Percentiles rank a stretch among this genome's conserved stretches.
phyloP scores from a whole-genome alignment of 2,888 invertebrate species.

The Eueremaeus valkanovi region DNA sequence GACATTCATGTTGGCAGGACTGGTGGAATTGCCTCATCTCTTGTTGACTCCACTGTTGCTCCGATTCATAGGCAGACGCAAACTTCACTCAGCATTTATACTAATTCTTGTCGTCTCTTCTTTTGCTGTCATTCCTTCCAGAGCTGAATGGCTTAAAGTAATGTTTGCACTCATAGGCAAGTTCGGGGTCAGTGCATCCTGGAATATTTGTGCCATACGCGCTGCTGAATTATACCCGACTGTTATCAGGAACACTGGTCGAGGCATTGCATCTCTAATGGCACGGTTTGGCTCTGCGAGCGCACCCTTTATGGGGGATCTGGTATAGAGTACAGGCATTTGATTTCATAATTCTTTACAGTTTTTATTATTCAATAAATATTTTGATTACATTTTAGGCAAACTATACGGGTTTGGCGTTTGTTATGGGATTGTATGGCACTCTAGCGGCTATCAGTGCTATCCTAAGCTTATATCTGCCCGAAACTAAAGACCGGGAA shows the following conservation, averaged over 20 bases:
- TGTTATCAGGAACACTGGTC: conserved; percentile 29
- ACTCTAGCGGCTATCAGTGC: conserved; percentile 29
- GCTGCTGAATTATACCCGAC: conserved; percentile 41
- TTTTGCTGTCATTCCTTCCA: conserved; percentile 6
- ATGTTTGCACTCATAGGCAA: conserved; percentile 39
- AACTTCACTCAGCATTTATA: conserved; percentile 14
- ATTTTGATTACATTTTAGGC: conserved; percentile 14
- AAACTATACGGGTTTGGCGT: not conserved
- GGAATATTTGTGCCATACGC: not conserved
- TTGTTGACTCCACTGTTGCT: conserved; percentile 18
- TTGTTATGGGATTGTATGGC: conserved; percentile 36
- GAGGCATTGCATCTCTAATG: conserved; percentile 27
- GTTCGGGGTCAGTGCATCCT: conserved; percentile 22
- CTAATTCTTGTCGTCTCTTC: conserved; percentile 1
- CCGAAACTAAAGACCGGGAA: conserved; percentile 42
- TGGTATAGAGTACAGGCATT: conserved; percentile 29
- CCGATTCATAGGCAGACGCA: conserved; percentile 29
- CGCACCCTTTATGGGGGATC: conserved; percentile 40
- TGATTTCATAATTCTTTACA: not conserved
- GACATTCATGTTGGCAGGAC: conserved; percentile 55
- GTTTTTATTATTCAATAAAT: not conserved
- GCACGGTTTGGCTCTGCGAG: conserved; percentile 40
- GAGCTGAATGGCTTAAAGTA: not conserved
- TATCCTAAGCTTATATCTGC: conserved; percentile 35
- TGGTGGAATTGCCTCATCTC: conserved; percentile 75